phyloP scores from a whole-genome alignment of 2,113 vertebrate species.

The Poeciliopsis turrubarensis region DNA sequence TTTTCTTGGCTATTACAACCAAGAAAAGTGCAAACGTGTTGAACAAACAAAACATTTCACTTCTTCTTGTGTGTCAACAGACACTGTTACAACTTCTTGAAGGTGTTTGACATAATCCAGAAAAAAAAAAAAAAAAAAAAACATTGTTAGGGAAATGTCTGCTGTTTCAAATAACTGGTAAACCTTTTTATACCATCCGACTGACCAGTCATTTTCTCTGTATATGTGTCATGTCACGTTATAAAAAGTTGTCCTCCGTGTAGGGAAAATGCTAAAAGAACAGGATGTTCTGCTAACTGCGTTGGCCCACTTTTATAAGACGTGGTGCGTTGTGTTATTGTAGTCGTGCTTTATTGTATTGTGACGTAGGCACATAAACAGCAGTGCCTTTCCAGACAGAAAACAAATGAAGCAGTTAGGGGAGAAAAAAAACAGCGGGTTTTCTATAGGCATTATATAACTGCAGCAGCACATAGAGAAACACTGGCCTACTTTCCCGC shows the following conservation, averaged over 20 bases:
- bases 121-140: background rate
- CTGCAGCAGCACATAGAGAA: slow-evolving; percentile 53
- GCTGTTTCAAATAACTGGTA: background rate
- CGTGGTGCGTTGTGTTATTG: background rate
- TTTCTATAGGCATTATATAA: slow-evolving; percentile 75
- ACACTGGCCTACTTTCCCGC: slow-evolving; percentile 77
- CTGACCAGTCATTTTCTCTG: background rate
- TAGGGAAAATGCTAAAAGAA: slow-evolving; percentile 36
- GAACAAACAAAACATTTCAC: too few species aligned
- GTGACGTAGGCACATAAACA: background rate
- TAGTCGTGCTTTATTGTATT: background rate
- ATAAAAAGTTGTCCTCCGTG: background rate
- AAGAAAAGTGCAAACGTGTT: too few species aligned
- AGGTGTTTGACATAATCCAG: background rate
- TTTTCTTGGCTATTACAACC: too few species aligned
- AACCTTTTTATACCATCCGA: background rate
- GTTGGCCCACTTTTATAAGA: background rate
- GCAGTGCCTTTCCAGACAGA: background rate
- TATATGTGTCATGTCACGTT: background rate
- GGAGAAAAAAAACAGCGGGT: slow-evolving; percentile 20
- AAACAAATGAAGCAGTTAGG: slow-evolving; percentile 8
- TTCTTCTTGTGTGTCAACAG: too few species aligned
- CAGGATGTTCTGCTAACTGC: slow-evolving; percentile 48
- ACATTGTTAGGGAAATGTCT: background rate
- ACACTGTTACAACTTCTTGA: background rate